Base-by-base conservation (phyloP, 2,113 vertebrate genomes). In the Athene cunicularia region DNA sequence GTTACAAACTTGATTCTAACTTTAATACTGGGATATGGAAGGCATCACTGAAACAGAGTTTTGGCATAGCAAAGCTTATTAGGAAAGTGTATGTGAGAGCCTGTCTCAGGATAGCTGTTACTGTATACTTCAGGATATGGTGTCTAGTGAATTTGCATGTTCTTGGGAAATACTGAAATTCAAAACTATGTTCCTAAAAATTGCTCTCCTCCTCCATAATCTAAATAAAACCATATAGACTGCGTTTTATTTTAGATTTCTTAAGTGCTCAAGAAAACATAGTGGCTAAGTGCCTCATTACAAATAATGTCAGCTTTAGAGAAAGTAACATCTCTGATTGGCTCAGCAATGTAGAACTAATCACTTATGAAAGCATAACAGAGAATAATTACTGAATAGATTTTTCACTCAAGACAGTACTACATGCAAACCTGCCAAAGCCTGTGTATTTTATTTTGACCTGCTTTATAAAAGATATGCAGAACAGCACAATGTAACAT, bases 381-480 rank as follows among this genome's bases (percentile, higher is more conserved):
- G 18, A 75, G 37, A 86, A 73, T 77, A 83, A 72, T 85, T 95
- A 96, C 66, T 81, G 87, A 96, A 39, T 50, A 32, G n/a, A 58
- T 71, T 94, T 66, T 73, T 92, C 43, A 35, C 41, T 88, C 27
- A 35, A 35, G 20, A 39, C 33, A 68, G 35, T 7, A 14, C 33
- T 72, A 64, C 73, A 41, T 71, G 30, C 47, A 88, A 59, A 68
- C 19, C 58, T 86, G 49, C 26, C 47, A 79, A 55, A 66, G 53
- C 19, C 53, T 45, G 18, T 77, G 9, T 58, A 81, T 86, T 89
- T 91, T 71, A 60, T 77, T 96, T 94, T 94, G 17, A 96, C 30
- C 50, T 79, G 66, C 18, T 75, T 95, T 93, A 52, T 93, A 80
- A 94, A 93, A 92, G 64, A 80, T 88, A 86, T 10, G 94, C 86